A percentile compares a stretch with the other conserved stretches of the same genome.
phyloP scores from a whole-genome alignment of 2,797 vertebrate genomes.

The Liasis olivaceus region DNA sequence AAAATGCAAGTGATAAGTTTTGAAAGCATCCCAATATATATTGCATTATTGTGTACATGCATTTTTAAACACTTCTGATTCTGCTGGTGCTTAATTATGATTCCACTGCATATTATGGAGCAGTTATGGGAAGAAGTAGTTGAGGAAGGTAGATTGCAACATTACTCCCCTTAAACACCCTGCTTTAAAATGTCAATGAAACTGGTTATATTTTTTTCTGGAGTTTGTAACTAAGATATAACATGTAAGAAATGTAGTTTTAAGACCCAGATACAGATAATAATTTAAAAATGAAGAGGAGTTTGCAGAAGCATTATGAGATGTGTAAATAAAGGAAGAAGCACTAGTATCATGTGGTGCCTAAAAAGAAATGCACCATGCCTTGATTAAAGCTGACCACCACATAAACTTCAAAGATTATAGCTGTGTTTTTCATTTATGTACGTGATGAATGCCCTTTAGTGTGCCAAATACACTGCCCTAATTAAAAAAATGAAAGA shows the following conservation, averaged over 20 bases:
- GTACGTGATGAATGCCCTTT: slow-evolving; percentile 26
- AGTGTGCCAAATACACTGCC: slow-evolving; percentile 28
- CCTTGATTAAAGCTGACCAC: slow-evolving; percentile 29
- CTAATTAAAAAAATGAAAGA: slow-evolving; percentile 50
- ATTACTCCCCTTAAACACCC: background rate
- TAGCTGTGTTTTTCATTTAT: slow-evolving; percentile 47
- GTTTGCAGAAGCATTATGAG: background rate
- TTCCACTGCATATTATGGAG: background rate
- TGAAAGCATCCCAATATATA: background rate
- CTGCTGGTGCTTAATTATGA: background rate
- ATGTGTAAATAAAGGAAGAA: slow-evolving; percentile 35
- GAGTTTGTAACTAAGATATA: background rate
- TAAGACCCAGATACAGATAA: background rate
- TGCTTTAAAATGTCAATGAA: background rate
- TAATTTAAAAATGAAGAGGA: background rate
- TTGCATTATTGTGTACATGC: background rate
- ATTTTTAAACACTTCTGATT: background rate
- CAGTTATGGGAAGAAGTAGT: background rate
- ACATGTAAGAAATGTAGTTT: background rate
- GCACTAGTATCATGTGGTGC: background rate
- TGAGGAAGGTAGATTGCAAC: background rate
- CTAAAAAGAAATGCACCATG: background rate
- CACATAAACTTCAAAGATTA: slow-evolving; percentile 29
- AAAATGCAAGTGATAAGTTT: background rate
- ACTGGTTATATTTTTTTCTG: background rate